phyloP scores from a whole-genome alignment of 2,888 invertebrate genomes.

The Spisula solida region DNA sequence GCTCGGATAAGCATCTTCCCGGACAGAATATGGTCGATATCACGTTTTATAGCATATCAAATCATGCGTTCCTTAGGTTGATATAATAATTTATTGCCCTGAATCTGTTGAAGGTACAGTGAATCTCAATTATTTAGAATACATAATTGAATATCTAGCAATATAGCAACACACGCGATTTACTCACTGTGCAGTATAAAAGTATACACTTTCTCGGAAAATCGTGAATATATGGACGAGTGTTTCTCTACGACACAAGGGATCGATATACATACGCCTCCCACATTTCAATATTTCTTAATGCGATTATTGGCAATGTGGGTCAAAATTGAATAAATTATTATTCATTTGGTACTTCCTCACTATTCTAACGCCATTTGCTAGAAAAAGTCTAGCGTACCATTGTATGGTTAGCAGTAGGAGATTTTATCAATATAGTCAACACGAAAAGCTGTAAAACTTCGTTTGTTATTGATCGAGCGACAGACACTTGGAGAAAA shows the following conservation, averaged over 20 bases:
- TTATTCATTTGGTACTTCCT: background rate
- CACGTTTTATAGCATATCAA: too few species aligned
- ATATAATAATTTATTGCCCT: background rate
- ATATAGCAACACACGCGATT: background rate
- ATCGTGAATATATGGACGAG: background rate
- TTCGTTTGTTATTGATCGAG: conserved; percentile 31
- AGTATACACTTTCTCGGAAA: background rate
- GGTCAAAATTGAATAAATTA: background rate
- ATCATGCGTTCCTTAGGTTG: too few species aligned
- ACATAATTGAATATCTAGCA: background rate
- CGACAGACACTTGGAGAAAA: conserved; percentile 17
- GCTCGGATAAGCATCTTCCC: too few species aligned
- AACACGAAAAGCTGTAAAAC: conserved; percentile 28
- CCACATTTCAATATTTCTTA: background rate
- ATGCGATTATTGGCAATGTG: conserved; percentile 3
- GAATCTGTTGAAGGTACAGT: background rate
- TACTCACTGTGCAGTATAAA: background rate
- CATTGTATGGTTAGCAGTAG: conserved; percentile 12
- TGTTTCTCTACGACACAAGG: background rate
- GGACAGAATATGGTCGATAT: too few species aligned
- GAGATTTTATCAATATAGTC: conserved; percentile 47
- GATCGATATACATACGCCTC: background rate
- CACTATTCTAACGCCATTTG: conserved; percentile 7
- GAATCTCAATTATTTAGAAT: background rate
- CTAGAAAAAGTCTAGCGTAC: conserved; percentile 15